Evolutionary conservation across 2,888 invertebrate species (phyloP), one percentile per base, ranked within the genome.

Genomic region (Metellina segmentata): DNA sequence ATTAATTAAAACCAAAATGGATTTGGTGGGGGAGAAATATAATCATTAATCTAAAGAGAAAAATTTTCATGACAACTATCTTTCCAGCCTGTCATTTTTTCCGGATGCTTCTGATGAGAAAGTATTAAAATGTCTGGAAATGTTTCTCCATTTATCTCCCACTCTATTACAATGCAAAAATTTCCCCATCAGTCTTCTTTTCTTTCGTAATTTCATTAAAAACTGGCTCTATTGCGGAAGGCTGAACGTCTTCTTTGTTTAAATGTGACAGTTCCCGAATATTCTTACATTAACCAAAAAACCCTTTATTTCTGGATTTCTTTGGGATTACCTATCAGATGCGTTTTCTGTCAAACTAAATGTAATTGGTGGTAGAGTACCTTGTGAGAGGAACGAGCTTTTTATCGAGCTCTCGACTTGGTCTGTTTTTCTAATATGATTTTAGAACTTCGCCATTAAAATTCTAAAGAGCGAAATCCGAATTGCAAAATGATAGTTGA

Each of bases 1-100:
- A 88, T 88, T 88, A 88, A 88, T 88, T 88, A 88, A 86, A 81
- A 81, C 88, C 19, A 48, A 75, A 81, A 81, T 81, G 81, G 74
- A 88, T 81, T 88, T 51, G 16, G 13, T 61, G 61, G 5, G 61
- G 61, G 61, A 16, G 61, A 61, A 61, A 61, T 61, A 61, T 9
- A 61, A 61, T 61, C 61, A 61, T 61, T 61, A 61, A 61, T 61
- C 61, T 16, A 61, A 61, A 61, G 61, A 61, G 61, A 61, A 61
- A 61, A 61, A 61, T 61, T 11, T 61, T 61, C 61, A 61, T 61
- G 61, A 61, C 61, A 61, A 16, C 61, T 61, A 61, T 61, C 16
- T 61, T 61, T 61, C 61, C 13, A 16, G 61, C 5, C 61, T 16
- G 11, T 11, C 16, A 11, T 11, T 61, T 61, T 61, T 61, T 61